Conservation (phyloP, 2,113 vertebrate genomes). For the Tychaedon coryphoeus region DNA sequence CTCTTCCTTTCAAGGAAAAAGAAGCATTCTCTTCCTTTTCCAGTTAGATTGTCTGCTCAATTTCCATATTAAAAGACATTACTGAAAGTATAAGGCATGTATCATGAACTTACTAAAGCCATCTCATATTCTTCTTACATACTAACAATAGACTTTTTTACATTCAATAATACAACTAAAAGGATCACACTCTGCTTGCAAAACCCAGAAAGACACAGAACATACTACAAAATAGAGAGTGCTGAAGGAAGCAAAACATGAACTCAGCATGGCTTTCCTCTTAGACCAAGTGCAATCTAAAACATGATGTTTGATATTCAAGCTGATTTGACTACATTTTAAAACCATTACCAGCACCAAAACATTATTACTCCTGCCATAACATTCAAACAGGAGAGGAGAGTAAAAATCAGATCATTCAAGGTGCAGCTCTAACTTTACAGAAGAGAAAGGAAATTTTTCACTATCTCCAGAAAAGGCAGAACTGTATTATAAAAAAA, state of each 20-base stretch:
- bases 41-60: conserved; percentile 40
- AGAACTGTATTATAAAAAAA: not conserved
- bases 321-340: not conserved
- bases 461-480: not conserved
- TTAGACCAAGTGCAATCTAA: not conserved
- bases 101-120: conserved; percentile 27
- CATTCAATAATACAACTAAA: not conserved
- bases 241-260: not conserved
- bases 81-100: conserved; percentile 8
- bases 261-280: not conserved
- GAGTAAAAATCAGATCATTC: not conserved
- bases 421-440: not conserved
- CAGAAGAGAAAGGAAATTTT: not conserved
- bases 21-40: conserved; percentile 22
- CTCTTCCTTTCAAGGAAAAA: conserved; percentile 26
- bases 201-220: not conserved
- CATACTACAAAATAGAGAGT: not conserved
- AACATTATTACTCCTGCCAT: not conserved
- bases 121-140: not conserved
- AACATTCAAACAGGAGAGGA: not conserved
- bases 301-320: not conserved
- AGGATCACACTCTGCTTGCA: not conserved
- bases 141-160: not conserved
- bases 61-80: conserved; percentile 25
- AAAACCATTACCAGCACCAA: not conserved